Evolutionary conservation across 2,113 vertebrate genomes (phyloP).

Genomic region (Macrotus californicus): DNA sequence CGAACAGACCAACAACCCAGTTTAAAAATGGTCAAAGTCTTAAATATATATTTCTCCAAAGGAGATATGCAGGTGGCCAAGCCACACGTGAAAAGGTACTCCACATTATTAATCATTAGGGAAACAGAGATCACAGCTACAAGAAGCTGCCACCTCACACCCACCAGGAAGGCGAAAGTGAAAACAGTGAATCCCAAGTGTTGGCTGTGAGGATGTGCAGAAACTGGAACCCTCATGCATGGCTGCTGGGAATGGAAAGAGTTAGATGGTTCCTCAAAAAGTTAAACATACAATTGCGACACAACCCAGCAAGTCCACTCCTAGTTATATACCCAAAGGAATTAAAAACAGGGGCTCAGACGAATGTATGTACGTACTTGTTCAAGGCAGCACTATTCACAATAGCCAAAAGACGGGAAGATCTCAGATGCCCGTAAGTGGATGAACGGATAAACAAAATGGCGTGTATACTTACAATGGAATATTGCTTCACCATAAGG

Average conservation of each 20-base stretch:
- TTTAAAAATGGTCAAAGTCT: background rate
- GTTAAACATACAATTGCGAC: background rate
- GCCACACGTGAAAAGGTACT: background rate
- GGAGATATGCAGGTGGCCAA: background rate
- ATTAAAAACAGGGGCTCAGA: background rate
- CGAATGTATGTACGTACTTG: background rate
- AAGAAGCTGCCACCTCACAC: background rate
- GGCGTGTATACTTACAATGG: too few species aligned
- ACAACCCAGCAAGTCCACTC: background rate
- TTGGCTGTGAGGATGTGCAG: background rate
- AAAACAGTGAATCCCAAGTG: background rate
- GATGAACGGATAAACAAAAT: background rate
- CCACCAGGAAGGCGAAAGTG: background rate
- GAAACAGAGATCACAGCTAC: background rate
- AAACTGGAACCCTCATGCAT: background rate
- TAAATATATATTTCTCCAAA: background rate
- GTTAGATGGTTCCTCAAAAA: background rate
- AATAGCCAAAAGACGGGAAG: background rate
- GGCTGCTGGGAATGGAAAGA: background rate
- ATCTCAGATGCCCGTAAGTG: background rate
- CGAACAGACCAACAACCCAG: background rate
- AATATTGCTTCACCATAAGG: too few species aligned
- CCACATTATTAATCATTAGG: background rate
- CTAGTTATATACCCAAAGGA: background rate
- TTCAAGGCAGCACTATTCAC: background rate